phyloP scores from a whole-genome alignment of 2,113 vertebrate species.

The Tragelaphus scriptus region DNA sequence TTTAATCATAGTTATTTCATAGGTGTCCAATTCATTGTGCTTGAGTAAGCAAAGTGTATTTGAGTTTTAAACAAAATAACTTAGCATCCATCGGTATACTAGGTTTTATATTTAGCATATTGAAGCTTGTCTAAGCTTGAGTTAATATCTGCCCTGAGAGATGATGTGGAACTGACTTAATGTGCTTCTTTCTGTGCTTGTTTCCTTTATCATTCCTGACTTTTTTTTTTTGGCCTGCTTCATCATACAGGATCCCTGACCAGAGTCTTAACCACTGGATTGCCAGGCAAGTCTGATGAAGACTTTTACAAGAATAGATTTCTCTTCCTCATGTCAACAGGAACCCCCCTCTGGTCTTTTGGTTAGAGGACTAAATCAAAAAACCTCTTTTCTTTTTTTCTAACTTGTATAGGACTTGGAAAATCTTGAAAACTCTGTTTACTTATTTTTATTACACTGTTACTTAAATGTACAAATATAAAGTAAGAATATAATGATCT shows the following conservation, averaged over 20 bases:
- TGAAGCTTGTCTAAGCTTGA: neutral
- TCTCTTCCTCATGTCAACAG: neutral
- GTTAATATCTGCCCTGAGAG: neutral
- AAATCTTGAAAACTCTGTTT: neutral
- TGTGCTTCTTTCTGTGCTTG: neutral
- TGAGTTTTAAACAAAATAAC: constrained; percentile 25
- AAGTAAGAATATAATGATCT: neutral
- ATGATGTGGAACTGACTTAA: neutral
- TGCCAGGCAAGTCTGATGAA: neutral
- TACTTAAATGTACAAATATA: constrained; percentile 50
- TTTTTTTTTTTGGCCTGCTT: neutral
- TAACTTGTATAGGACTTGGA: neutral
- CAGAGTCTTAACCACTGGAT: neutral
- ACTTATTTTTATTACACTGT: constrained; percentile 12
- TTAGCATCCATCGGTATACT: neutral
- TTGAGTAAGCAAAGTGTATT: constrained; percentile 32
- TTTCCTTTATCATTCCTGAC: neutral
- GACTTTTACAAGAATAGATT: neutral
- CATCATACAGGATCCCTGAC: neutral
- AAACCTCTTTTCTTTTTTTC: neutral
- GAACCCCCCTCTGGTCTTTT: neutral
- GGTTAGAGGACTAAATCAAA: neutral
- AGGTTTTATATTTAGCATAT: neutral
- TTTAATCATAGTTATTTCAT: constrained; percentile 60
- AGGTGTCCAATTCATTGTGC: constrained; percentile 28